Evolutionary conservation across 2,113 vertebrate species (phyloP).

Genomic region (Dolichotis patagonum): DNA sequence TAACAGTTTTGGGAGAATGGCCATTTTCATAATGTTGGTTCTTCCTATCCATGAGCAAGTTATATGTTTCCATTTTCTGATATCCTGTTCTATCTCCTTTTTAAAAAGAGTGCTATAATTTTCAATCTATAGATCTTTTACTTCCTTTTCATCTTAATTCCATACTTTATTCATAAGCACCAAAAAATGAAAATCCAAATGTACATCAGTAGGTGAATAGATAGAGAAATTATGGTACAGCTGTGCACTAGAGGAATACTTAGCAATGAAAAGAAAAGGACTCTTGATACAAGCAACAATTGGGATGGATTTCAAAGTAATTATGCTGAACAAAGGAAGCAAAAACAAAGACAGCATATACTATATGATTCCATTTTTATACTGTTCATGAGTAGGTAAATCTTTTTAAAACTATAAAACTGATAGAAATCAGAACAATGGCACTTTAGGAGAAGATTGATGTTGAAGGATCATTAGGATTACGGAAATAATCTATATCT

Average conservation of each 20-base stretch:
- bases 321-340: neutral
- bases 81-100: no score
- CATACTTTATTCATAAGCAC: constrained; percentile 23
- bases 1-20: no score
- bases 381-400: neutral
- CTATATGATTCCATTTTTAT: neutral
- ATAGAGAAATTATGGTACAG: neutral
- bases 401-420: neutral
- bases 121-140: no score
- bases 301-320: neutral
- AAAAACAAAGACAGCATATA: neutral
- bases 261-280: neutral
- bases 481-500: constrained; percentile 35
- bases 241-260: neutral
- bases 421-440: constrained; percentile 14
- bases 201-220: neutral
- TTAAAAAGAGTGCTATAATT: no score
- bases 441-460: neutral
- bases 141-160: neutral
- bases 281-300: neutral
- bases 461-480: constrained; percentile 20
- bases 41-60: no score
- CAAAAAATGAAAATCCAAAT: neutral
- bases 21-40: no score
- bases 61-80: no score